Conservation (phyloP, 2,888 invertebrate genomes). For the Luperina testacea region DNA sequence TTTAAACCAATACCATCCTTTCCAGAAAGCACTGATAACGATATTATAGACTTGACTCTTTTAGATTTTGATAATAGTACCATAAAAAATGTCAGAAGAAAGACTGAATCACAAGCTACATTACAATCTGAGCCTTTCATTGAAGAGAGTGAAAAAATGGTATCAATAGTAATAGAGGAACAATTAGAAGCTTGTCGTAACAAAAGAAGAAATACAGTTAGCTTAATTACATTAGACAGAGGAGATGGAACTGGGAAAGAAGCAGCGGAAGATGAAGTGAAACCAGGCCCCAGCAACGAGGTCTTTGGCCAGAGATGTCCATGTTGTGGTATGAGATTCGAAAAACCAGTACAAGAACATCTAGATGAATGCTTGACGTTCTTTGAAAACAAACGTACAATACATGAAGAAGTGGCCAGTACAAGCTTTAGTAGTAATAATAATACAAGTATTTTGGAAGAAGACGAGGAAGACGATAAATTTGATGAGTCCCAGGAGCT, state of each 20-base stretch:
- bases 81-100: conserved; percentile 36
- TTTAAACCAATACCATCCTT: conserved; percentile 24
- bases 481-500: conserved; percentile 80
- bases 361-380: conserved; percentile 88
- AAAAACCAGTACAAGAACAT: conserved; percentile 82
- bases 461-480: conserved; percentile 78
- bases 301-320: conserved; percentile 78
- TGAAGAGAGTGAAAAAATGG: background rate
- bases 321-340: conserved; percentile 81
- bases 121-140: conserved; percentile 19
- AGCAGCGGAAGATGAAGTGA: conserved; percentile 50
- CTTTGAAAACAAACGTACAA: conserved; percentile 84
- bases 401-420: conserved; percentile 77
- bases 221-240: conserved; percentile 38
- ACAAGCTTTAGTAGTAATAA: conserved; percentile 67
- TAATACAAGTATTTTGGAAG: conserved; percentile 76
- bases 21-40: conserved; percentile 21
- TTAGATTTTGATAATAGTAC: conserved; percentile 16
- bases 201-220: conserved; percentile 38
- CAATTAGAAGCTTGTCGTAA: background rate
- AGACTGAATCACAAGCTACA: conserved; percentile 42
- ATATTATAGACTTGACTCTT: conserved; percentile 52
- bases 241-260: conserved; percentile 31
- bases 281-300: conserved; percentile 67
- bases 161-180: conserved; percentile 4